These are phyloP conservation scores for Drosophila auraria DNA, from an alignment of 1,140 invertebrate genomes.

Conservation along the genomic window DNA sequence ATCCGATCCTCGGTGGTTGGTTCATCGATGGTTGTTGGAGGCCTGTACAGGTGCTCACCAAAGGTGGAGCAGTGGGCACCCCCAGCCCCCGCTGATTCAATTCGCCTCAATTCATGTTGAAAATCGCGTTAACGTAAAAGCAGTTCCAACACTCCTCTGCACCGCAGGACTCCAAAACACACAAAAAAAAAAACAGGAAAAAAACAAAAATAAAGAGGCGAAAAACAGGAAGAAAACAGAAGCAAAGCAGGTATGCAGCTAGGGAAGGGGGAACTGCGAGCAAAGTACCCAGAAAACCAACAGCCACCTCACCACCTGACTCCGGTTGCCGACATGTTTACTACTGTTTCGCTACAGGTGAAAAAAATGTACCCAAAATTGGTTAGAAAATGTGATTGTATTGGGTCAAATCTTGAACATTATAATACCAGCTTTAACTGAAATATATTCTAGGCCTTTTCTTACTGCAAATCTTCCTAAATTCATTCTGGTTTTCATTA, in stretches of 20 bases:
- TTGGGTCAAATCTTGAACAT: background rate
- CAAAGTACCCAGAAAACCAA: slow-evolving; percentile 18
- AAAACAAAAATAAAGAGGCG: slow-evolving; percentile 9
- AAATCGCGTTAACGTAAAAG: slow-evolving; percentile 63
- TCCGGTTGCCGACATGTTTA: slow-evolving; percentile 37
- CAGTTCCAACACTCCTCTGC: slow-evolving; percentile 21
- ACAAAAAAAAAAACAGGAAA: background rate
- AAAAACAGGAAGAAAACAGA: slow-evolving; percentile 18
- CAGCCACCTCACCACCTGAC: slow-evolving; percentile 14
- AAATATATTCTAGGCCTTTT: too few relatives aligned
- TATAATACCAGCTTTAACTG: too few relatives aligned
- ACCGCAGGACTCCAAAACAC: slow-evolving; percentile 7
- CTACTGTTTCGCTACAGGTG: slow-evolving; percentile 13
- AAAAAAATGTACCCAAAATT: background rate
- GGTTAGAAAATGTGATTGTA: too few relatives aligned
- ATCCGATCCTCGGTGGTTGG: slow-evolving; percentile 4
- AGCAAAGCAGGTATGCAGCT: slow-evolving; percentile 15
- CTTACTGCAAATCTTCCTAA: too few relatives aligned
- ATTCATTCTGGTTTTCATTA: too few relatives aligned
- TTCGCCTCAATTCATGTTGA: slow-evolving; percentile 66
- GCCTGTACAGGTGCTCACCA: background rate
- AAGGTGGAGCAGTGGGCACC: background rate
- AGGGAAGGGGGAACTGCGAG: background rate
- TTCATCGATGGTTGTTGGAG: background rate
- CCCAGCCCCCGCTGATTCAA: slow-evolving; percentile 46